A percentile compares a stretch with the other conserved stretches of the same genome.
These are phyloP conservation scores for Mesopsocus fuscifrons DNA, from an alignment of 2,888 invertebrate genomes.

Conservation along the genomic window DNA sequence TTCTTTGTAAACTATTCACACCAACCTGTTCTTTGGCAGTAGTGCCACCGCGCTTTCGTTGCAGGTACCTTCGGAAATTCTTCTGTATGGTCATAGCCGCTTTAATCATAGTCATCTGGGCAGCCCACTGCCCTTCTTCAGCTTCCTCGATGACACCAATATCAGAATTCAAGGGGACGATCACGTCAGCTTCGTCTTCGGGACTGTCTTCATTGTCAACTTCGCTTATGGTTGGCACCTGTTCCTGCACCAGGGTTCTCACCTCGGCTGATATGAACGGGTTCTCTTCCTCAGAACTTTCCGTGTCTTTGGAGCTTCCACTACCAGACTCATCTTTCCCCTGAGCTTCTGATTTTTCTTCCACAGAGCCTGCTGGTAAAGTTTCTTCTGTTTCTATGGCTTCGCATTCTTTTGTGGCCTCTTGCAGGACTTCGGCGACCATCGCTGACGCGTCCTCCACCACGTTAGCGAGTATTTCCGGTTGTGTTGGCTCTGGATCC, in stretches of 20 bases:
- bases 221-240: background rate
- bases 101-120: conserved; percentile 11
- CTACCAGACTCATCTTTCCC: too few relatives aligned
- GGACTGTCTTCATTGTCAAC: background rate
- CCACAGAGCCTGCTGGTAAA: background rate
- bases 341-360: background rate
- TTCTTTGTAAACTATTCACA: background rate
- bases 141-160: background rate
- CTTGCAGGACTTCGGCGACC: background rate
- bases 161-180: background rate
- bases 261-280: conserved; percentile 6
- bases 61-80: conserved; percentile 32
- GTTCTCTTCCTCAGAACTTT: conserved; percentile 2
- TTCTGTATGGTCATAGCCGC: conserved; percentile 37
- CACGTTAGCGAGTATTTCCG: background rate
- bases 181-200: background rate
- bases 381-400: background rate
- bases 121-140: background rate
- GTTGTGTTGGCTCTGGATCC: too few relatives aligned
- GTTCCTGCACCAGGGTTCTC: background rate
- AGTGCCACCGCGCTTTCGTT: conserved; percentile 16
- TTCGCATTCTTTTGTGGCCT: background rate
- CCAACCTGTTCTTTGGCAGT: background rate
- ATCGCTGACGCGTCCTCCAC: background rate
- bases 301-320: background rate